A percentile compares a stretch with the other conserved stretches of the same genome.
Conservation (phyloP, 2,888 invertebrate genomes). For the Megastigmus dorsalis region DNA sequence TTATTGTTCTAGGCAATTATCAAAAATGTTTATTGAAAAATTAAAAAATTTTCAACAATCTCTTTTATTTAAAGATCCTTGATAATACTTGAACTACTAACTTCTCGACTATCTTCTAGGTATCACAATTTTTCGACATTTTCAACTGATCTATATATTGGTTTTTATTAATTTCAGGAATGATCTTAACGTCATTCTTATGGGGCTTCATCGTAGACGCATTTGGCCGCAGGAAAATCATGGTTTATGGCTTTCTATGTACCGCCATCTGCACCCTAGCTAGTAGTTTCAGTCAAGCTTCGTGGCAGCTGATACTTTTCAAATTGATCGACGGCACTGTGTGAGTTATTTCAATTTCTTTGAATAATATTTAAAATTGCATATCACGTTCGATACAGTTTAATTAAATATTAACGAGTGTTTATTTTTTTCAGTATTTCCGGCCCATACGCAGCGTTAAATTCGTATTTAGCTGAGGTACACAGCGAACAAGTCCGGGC, state of each 20-base stretch:
- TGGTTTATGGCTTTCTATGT: constrained; percentile 67
- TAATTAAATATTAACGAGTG: too few relatives aligned
- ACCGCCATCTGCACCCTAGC: constrained; percentile 66
- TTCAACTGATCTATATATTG: too few relatives aligned
- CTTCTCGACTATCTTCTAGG: too few relatives aligned
- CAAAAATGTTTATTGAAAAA: neutral
- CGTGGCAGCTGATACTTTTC: constrained; percentile 69
- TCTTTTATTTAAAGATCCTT: too few relatives aligned
- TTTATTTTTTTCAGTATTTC: constrained; percentile 64
- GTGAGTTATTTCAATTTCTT: constrained; percentile 61
- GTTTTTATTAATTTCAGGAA: constrained; percentile 69
- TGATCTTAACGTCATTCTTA: constrained; percentile 76
- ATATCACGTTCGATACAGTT: too few relatives aligned
- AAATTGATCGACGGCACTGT: constrained; percentile 70
- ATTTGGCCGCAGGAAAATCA: constrained; percentile 68
- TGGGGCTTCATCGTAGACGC: constrained; percentile 75
- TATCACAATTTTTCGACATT: too few relatives aligned
- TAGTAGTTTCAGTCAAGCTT: constrained; percentile 66
- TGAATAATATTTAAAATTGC: neutral
- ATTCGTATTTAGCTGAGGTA: constrained; percentile 70
- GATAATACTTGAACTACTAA: too few relatives aligned
- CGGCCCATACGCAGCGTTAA: constrained; percentile 69
- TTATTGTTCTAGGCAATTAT: too few relatives aligned
- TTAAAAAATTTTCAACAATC: too few relatives aligned
- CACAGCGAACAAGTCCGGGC: constrained; percentile 67